Base-by-base conservation (phyloP, 2,113 vertebrate genomes). In the Chascanopsetta lugubris region DNA sequence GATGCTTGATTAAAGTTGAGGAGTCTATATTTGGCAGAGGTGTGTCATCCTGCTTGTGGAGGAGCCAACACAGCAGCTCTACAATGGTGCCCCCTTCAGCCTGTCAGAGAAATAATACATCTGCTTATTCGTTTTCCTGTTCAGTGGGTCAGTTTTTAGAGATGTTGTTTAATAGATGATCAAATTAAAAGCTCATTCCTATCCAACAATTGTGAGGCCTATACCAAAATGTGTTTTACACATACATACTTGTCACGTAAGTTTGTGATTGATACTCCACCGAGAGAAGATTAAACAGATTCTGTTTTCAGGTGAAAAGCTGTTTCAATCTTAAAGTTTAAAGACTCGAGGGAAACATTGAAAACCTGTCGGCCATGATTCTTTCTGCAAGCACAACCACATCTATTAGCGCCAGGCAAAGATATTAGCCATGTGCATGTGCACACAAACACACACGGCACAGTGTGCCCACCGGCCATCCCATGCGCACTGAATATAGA, bases 71-170 rank as follows among this genome's bases (percentile, higher is more conserved):
- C 36, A 58, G 22, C 11, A 13, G 55, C 80, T 76, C 51, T 76
- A 43, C 79, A 73, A 72, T 82, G 58, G 78, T 73, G 87, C 88
- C 88, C 77, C 65, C 88, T 83, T 40, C 32, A 89, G 88, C 36
- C n/a, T 47, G 32, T 36, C 15, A 29, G 17, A 67, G 49, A 71
- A 34, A 85, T 61, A 53, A 61, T 38, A 46, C 43, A 18, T 46
- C 8, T 26, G 12, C 26, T 59, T 13, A 13, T 43, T 12, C 11
- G 4, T 40, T 40, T 56, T 53, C 21, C 46, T 30, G 60, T 20
- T 61, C 27, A 27, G 27, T 13, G 4, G 2, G 8, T 26, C 1
- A 8, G 3, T 13, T 32, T 55, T 50, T 3, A 48, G 5, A 40
- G 4, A 24, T n/a, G n/a, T n/a, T n/a, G n/a, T n/a, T n/a, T n/a